A percentile compares a stretch with the other conserved stretches of the same genome.
These are phyloP conservation scores for Heteromurus nitidus DNA, from an alignment of 2,888 invertebrate species.

Conservation along the genomic window DNA sequence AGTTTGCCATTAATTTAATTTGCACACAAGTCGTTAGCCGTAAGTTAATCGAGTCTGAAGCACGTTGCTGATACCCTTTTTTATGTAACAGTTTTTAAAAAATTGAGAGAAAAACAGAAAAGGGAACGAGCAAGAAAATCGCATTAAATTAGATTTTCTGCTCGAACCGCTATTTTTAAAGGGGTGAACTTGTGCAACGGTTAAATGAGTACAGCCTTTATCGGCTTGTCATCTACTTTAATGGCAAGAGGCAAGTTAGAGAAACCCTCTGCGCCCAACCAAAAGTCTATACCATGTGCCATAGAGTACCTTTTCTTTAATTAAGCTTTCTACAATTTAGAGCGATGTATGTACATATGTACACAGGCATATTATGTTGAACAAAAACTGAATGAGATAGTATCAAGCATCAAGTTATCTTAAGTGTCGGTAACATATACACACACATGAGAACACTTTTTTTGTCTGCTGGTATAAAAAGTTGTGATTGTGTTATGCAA, in stretches of 20 bases:
- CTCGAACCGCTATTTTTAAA: no score
- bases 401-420: neutral
- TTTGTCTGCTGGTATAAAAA: neutral
- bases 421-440: constrained; percentile 11
- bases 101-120: constrained; percentile 14
- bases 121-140: constrained; percentile 32
- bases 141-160: constrained; percentile 23
- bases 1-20: constrained; percentile 14
- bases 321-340: constrained; percentile 13
- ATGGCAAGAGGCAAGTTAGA: neutral
- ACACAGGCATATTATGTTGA: neutral
- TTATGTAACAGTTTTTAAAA: neutral
- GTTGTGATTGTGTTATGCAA: constrained; percentile 7
- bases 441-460: neutral
- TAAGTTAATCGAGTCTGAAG: neutral
- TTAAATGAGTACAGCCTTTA: constrained; percentile 28
- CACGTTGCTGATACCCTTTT: neutral
- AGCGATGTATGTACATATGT: no score
- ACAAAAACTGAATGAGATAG: neutral
- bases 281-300: neutral
- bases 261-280: neutral
- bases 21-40: neutral
- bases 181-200: constrained; percentile 30
- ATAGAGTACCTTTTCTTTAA: neutral
- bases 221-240: constrained; percentile 14